A percentile compares a stretch with the other conserved stretches of the same genome.
phyloP scores from a whole-genome alignment of 2,888 invertebrate species.

The Argynnis bischoffii region DNA sequence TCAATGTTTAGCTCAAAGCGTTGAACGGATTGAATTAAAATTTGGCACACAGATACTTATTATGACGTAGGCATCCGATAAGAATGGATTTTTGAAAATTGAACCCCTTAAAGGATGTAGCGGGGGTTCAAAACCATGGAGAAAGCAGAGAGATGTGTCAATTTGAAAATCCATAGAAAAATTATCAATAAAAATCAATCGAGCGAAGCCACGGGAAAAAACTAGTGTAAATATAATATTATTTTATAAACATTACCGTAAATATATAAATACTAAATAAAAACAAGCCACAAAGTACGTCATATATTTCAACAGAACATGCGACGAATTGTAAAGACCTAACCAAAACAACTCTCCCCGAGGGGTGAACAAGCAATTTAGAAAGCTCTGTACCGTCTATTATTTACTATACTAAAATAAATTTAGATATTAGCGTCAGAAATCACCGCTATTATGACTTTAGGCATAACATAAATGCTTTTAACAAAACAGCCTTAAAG shows the following conservation, averaged over 20 bases:
- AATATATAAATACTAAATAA: neutral
- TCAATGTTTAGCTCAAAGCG: no score
- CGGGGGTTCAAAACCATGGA: no score
- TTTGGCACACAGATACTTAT: no score
- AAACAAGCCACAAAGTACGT: neutral
- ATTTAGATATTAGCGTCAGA: conserved; percentile 30
- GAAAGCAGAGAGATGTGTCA: no score
- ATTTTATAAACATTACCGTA: neutral
- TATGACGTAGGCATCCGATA: no score
- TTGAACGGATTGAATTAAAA: no score
- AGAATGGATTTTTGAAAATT: no score
- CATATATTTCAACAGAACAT: neutral
- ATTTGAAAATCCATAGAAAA: no score
- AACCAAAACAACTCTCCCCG: conserved; percentile 5
- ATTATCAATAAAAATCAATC: no score
- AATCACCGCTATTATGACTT: conserved; percentile 33
- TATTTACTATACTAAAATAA: conserved; percentile 32
- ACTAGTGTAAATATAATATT: no score
- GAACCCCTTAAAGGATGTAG: no score
- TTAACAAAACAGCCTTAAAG: neutral
- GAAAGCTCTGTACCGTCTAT: conserved; percentile 27
- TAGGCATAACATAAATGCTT: neutral
- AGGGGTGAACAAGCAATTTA: conserved; percentile 26
- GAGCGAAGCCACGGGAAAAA: no score
- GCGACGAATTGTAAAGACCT: conserved; percentile 11